Evolutionary conservation across 2,888 invertebrate species (phyloP).

Genomic region (Epinotia nisella): DNA sequence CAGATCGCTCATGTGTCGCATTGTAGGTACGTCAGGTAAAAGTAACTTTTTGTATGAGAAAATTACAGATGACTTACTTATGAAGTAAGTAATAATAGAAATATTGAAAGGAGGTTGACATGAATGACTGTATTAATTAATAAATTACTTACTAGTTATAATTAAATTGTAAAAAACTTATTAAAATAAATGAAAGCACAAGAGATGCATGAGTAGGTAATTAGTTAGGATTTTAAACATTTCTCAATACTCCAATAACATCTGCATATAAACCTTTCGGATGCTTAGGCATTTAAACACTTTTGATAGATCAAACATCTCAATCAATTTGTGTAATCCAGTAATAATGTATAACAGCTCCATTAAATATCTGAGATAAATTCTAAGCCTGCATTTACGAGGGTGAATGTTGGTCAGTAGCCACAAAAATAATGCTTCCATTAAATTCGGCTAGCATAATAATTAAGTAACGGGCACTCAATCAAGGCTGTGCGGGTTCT

Average conservation of each 20-base stretch:
- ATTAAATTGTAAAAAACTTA: neutral
- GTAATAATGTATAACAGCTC: constrained; percentile 7
- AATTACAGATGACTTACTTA: too few relatives aligned
- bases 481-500: constrained; percentile 75
- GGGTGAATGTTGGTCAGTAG: constrained; percentile 37
- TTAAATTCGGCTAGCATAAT: constrained; percentile 82
- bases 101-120: too few relatives aligned
- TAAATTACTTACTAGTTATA: neutral
- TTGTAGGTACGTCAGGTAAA: too few relatives aligned
- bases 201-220: too few relatives aligned
- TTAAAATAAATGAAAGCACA: too few relatives aligned
- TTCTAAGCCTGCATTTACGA: constrained; percentile 20
- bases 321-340: neutral
- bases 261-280: too few relatives aligned
- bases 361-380: constrained; percentile 6
- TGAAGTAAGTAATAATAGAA: too few relatives aligned
- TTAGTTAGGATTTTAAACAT: too few relatives aligned
- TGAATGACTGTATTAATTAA: too few relatives aligned
- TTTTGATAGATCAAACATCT: neutral
- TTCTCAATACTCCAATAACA: too few relatives aligned
- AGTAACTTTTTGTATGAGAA: too few relatives aligned
- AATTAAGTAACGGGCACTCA: constrained; percentile 82
- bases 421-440: constrained; percentile 66
- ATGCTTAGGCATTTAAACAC: neutral
- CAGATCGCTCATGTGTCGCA: too few relatives aligned